Evolutionary conservation across 2,888 invertebrate genomes (phyloP), one percentile per base, ranked within the genome.

Genomic region (Aplocera efformata): DNA sequence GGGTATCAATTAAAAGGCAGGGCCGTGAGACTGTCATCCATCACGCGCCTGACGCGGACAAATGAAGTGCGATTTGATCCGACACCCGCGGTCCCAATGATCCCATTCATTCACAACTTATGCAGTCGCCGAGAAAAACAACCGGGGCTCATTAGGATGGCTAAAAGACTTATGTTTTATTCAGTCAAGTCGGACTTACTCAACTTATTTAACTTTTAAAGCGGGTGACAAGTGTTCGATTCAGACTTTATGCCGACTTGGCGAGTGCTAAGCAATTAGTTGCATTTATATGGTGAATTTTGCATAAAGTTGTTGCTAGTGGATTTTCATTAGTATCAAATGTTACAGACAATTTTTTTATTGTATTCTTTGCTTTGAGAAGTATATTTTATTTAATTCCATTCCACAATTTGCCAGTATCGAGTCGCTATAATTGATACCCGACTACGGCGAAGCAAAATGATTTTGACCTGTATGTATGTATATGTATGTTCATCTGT

Each of bases 61-160:
- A 86, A 88, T 86, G 83, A 83, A 86, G 76, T 83, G 76, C 80
- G 79, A 86, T 86, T 81, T 81, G 79, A 85, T 83, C 79, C 75
- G 59, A 67, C 78, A 65, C 73, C 62, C 69, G 64, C 67, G 67
- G 62, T 53, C 58, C 63, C 62, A 53, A 65, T 67, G 72, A 76
- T 77, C 80, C 75, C 67, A 77, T 77, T 79, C 76, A 80, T 76
- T 71, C 76, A 72, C 79, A 76, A 81, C 80, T 84, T 81, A 79
- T 82, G 74, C 81, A 82, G 75, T 73, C 76, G 60, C 71, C 57
- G 72, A 76, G 75, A 83, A 83, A 83, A 80, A 82, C 78, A 79
- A 75, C 58, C 56, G 61, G n/a, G n/a, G 67, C 77, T 84, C 84
- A 86, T 85, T 84, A 85, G 75, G 63, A 68, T 67, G 50, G 66